These are phyloP conservation scores for Catocala nupta DNA, from an alignment of 2,888 invertebrate species.

Conservation along the genomic window DNA sequence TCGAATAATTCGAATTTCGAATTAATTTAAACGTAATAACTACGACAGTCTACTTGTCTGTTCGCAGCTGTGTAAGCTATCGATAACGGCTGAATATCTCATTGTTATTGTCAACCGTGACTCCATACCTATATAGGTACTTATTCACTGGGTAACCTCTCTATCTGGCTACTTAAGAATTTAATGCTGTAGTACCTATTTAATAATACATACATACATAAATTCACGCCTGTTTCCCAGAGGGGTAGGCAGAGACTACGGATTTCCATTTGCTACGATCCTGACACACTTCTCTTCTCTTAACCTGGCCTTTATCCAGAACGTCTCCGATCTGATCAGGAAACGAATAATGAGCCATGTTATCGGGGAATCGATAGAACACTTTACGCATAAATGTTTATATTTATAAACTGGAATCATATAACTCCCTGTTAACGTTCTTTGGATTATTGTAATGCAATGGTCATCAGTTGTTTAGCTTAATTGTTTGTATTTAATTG, in stretches of 20 bases:
- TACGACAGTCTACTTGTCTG: slow-evolving; percentile 51
- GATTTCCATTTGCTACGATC: no score
- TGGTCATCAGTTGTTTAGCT: slow-evolving; percentile 4
- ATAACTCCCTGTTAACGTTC: slow-evolving; percentile 1
- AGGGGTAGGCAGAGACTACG: no score
- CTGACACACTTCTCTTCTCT: no score
- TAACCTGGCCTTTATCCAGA: no score
- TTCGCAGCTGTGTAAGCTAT: slow-evolving; percentile 76
- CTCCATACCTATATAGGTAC: slow-evolving; percentile 31
- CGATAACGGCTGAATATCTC: slow-evolving; percentile 73
- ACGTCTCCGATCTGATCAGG: no score
- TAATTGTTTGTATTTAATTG: not conserved
- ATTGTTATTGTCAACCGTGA: slow-evolving; percentile 64
- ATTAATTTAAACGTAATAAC: slow-evolving; percentile 71
- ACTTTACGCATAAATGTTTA: slow-evolving; percentile 34
- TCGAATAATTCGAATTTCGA: slow-evolving; percentile 46
- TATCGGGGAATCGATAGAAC: slow-evolving; percentile 60
- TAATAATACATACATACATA: no score
- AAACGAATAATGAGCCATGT: slow-evolving; percentile 55
- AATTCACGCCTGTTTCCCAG: no score
- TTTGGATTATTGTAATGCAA: not conserved
- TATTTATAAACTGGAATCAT: no score
- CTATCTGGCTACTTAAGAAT: slow-evolving; percentile 47
- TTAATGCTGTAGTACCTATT: slow-evolving; percentile 61
- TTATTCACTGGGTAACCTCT: slow-evolving; percentile 29